Evolutionary conservation across 2,888 invertebrate species (phyloP).

Genomic region (Drosophila stalkeri): DNA sequence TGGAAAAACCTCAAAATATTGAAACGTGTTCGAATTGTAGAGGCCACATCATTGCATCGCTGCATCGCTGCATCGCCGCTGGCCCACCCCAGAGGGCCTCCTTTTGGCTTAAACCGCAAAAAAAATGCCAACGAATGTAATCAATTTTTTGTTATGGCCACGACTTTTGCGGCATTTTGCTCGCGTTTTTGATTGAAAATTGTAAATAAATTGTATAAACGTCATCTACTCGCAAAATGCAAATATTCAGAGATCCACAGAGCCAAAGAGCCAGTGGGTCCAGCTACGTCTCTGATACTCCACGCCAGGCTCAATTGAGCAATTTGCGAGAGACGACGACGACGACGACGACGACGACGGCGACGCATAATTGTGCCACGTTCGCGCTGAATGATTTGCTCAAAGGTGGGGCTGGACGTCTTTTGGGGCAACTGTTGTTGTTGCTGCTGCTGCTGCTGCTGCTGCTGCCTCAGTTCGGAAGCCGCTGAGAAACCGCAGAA

Average conservation of each 20-base stretch:
- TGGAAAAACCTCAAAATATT: slow-evolving; percentile 76
- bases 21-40: slow-evolving; percentile 77
- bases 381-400: slow-evolving; percentile 68
- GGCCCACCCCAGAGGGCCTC: slow-evolving; percentile 39
- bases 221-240: slow-evolving; percentile 71
- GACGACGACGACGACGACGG: slow-evolving; percentile 36
- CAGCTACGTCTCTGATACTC: slow-evolving; percentile 2
- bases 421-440: slow-evolving; percentile 31
- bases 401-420: slow-evolving; percentile 67
- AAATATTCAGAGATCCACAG: slow-evolving; percentile 44
- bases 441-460: no score
- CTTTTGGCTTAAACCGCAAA: slow-evolving; percentile 36
- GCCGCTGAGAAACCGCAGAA: slow-evolving; percentile 58
- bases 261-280: background rate
- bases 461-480: slow-evolving; percentile 63
- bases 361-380: slow-evolving; percentile 77
- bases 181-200: slow-evolving; percentile 77
- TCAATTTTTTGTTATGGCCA: slow-evolving; percentile 70
- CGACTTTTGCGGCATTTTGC: slow-evolving; percentile 68
- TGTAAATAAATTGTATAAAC: slow-evolving; percentile 80
- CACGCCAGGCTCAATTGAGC: slow-evolving; percentile 65
- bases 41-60: no score
- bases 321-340: slow-evolving; percentile 66
- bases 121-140: slow-evolving; percentile 58
- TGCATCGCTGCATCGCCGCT: background rate